Base-by-base conservation (phyloP, 2,888 invertebrate species). In the Tetrapedia diversipes region DNA sequence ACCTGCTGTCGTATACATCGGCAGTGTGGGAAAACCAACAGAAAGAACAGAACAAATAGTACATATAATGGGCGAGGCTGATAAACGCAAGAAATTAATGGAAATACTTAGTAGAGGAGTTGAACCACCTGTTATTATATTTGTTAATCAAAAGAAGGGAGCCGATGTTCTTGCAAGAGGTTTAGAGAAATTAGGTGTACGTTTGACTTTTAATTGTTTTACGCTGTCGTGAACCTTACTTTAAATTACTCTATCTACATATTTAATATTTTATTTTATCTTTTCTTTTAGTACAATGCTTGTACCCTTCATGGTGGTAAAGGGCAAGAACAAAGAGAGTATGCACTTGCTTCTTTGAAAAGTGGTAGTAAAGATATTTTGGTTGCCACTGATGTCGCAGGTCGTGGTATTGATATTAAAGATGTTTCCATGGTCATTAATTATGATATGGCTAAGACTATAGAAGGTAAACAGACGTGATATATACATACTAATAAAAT, bases 91-190 rank as follows among this genome's bases (percentile, higher is more conserved):
- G 93, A 99, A 99, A 93, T 94, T 99, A 39, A 95, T 99, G 92
- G 97, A 98, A 91, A 96, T 99, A 83, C 94, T 99, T 49, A 95
- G 95, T 60, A 95, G 96, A 67, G 97, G 97, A 29, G 96, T 98
- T 67, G 98, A 98, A 90, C 99, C 99, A 2, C 99, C 99, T 0
- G 97, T 99, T 83, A 99, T 99, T 86, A 99, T 99, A 89, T 99
- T 99, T 92, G 99, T 99, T 88, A 99, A 99, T 92, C 99, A 99
- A 92, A 99, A 99, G 95, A 99, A 99, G 92, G 99, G 99, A 73
- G 99, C 99, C 0, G 99, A 99, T 92, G 97, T 99, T 2, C 93
- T 99, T 91, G 98, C 99, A 37, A 98, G 98, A 92, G 98, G 99
- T 51, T 93, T 99, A 90, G 98, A 99, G 91, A 99, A 99, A 92